Evolutionary conservation across 2,113 vertebrate genomes (phyloP).

Genomic region (Neodon shergylaensis): DNA sequence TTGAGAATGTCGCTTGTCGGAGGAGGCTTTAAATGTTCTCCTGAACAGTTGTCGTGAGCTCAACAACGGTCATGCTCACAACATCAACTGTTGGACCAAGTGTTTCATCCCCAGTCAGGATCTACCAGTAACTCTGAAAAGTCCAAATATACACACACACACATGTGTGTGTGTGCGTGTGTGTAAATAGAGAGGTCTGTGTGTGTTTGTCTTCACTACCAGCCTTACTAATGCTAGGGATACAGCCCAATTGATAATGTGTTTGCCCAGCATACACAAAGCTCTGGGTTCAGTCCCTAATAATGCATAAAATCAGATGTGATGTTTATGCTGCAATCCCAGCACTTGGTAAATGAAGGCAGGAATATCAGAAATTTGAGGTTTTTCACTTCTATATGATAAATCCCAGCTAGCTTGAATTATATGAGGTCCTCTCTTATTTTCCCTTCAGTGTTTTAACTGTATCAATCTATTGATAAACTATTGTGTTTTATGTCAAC

Average conservation of each 20-base stretch:
- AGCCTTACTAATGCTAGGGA: not conserved
- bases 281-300: too few relatives aligned
- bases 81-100: not conserved
- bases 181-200: not conserved
- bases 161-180: too few relatives aligned
- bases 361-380: not conserved
- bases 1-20: not conserved
- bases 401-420: not conserved
- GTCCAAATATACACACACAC: too few relatives aligned
- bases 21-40: not conserved
- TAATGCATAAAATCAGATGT: not conserved
- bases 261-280: not conserved
- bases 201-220: not conserved
- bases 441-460: not conserved
- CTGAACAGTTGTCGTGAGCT: not conserved
- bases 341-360: not conserved
- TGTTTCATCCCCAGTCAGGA: not conserved
- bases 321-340: not conserved
- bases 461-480: not conserved
- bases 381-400: not conserved
- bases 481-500: not conserved
- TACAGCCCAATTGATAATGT: too few relatives aligned
- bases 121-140: not conserved
- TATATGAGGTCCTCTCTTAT: too few relatives aligned
- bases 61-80: not conserved